Conservation (phyloP, 2,888 invertebrate genomes). For the Lagria hirta region DNA sequence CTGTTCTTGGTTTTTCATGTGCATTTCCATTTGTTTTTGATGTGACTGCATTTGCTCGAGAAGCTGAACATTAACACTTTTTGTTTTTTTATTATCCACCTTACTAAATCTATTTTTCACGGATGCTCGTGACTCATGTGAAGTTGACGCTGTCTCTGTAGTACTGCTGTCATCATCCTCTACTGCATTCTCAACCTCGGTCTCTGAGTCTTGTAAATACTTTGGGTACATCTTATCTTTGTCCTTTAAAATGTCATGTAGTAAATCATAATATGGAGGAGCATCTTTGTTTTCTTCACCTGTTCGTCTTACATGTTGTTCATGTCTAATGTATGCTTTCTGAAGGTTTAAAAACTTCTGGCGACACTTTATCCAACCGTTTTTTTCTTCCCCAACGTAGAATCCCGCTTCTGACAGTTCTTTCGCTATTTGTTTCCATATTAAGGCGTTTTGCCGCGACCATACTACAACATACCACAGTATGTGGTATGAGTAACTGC, state of each 20-base stretch:
- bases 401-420: too few relatives aligned
- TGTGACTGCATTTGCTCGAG: too few relatives aligned
- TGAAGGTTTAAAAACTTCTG: slow-evolving; percentile 1
- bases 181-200: background rate
- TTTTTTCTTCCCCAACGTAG: background rate
- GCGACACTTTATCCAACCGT: background rate
- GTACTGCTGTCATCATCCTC: too few relatives aligned
- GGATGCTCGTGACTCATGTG: background rate
- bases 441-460: too few relatives aligned
- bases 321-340: background rate
- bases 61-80: background rate
- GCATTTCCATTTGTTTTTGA: too few relatives aligned
- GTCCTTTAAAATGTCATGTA: background rate
- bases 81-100: background rate
- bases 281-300: background rate
- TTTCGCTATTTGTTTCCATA: too few relatives aligned
- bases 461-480: too few relatives aligned
- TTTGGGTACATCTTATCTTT: slow-evolving; percentile 3
- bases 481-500: too few relatives aligned
- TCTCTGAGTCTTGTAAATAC: background rate
- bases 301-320: slow-evolving; percentile 1
- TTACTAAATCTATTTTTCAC: background rate
- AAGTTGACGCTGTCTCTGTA: background rate
- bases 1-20: too few relatives aligned
- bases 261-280: slow-evolving; percentile 4